Evolutionary conservation across 1,140 invertebrate species (phyloP), one percentile per base, ranked within the genome.

Genomic region (Eriosoma lanigerum): DNA sequence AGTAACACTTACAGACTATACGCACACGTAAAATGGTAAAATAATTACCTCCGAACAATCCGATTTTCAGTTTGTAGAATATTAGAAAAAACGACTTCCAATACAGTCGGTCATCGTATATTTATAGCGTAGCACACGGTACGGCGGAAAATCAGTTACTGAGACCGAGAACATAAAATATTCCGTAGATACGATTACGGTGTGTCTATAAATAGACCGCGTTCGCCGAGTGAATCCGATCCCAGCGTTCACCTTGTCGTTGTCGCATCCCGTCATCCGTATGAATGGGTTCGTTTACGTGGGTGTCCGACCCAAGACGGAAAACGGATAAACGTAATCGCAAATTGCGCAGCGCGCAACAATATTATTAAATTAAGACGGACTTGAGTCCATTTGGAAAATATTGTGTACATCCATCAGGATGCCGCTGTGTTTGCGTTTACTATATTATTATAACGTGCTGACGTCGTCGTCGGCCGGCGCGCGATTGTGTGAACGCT

Each of bases 131-230:
- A 58, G 75, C 75, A 60, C 56, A 60, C 75, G 56, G 56, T 62
- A 17, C 56, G 24, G 56, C n/a, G 44, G 54, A 32, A 46, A 60
- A 58, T 26, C 2, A 58, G 73, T 58, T n/a, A 76, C 75, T 78
- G 75, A 75, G 72, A 44, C 70, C 32, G 17, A 58, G 26, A 46
- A 15, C 52, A 46, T 60, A 46, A 46, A 52, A 76, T 60, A 26
- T 60, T 60, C 19, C 19, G 54, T 60, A 75, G 72, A 75, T 75
- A 58, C 73, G 73, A 32, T 60, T 60, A 60, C 52, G 29, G 46
- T 46, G 56, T 60, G 4, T 44, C 75, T 78, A 78, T 78, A 78
- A 78, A 78, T 78, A 78, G 75, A 60, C 54, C n/a, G 56, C 50
- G 52, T 48, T 17, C 13, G 10, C 52, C 32, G 72, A 76, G 54